Evolutionary conservation across 1,140 invertebrate genomes (phyloP).

Genomic region (Frieseomelitta varia): DNA sequence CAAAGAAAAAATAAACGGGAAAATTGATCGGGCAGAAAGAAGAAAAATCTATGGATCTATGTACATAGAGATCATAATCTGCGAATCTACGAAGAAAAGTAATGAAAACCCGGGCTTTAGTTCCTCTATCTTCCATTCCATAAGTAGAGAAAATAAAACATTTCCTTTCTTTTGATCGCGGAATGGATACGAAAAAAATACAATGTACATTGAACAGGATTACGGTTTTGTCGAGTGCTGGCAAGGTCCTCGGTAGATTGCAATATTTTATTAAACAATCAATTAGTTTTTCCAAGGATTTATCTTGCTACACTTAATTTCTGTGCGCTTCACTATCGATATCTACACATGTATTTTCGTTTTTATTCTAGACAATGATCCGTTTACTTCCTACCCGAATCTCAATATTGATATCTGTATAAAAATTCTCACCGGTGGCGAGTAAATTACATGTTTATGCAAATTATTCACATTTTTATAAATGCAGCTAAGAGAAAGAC

Average conservation of each 20-base stretch:
- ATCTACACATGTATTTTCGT: neutral
- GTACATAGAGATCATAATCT: neutral
- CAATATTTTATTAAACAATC: conserved; percentile 68
- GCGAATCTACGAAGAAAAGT: neutral
- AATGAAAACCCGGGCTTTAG: neutral
- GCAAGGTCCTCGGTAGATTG: conserved; percentile 58
- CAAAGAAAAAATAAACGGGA: neutral
- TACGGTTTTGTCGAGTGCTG: conserved; percentile 41
- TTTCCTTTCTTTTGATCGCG: neutral
- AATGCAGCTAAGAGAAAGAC: neutral
- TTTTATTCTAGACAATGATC: conserved; percentile 34
- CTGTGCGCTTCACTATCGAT: conserved; percentile 36
- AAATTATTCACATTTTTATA: neutral
- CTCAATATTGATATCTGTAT: neutral
- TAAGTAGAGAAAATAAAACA: conserved; percentile 8
- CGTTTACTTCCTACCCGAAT: conserved; percentile 22
- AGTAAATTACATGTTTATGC: neutral
- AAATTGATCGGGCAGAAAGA: neutral
- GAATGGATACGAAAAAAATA: conserved; percentile 25
- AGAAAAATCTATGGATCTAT: conserved; percentile 13
- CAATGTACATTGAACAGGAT: conserved; percentile 21
- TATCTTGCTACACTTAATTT: conserved; percentile 49
- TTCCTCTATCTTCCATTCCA: neutral
- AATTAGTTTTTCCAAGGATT: conserved; percentile 45
- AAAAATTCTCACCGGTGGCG: neutral